These are phyloP conservation scores for Smittia aterrima DNA, from an alignment of 2,888 invertebrate species.

Conservation along the genomic window DNA sequence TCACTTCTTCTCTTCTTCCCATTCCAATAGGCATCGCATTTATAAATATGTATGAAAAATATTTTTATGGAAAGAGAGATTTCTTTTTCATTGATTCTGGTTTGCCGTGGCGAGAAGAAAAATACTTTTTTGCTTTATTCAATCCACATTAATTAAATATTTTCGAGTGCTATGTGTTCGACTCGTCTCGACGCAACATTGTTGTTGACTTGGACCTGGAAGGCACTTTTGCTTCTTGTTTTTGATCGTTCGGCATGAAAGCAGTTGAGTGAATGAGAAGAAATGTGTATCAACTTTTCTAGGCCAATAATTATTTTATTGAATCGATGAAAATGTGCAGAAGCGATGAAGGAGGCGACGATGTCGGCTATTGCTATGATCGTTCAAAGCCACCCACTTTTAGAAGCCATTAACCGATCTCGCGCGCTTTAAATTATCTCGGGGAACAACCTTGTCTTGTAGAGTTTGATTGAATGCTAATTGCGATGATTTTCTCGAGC, in stretches of 20 bases:
- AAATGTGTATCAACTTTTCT: conserved; percentile 34
- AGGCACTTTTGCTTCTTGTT: neutral
- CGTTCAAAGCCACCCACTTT: neutral
- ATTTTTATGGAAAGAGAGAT: conserved; percentile 26
- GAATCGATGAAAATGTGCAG: neutral
- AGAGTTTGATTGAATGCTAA: neutral
- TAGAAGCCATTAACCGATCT: no score
- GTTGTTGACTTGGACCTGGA: neutral
- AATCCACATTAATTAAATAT: conserved; percentile 36
- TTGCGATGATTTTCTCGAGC: neutral
- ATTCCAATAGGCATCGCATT: conserved; percentile 21
- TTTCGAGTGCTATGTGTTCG: conserved; percentile 18
- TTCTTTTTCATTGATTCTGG: conserved; percentile 34
- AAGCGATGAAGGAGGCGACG: neutral
- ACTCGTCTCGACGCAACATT: no score
- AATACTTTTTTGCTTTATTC: neutral
- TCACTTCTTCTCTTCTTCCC: neutral
- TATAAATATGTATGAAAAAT: conserved; percentile 33
- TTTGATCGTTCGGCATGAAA: neutral
- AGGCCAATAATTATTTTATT: conserved; percentile 37
- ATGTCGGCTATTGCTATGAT: neutral
- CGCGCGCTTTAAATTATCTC: neutral
- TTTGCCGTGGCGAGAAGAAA: neutral
- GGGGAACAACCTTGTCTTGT: no score
- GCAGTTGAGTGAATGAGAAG: neutral